Evolutionary conservation across 2,888 invertebrate genomes (phyloP), one percentile per base, ranked within the genome.

Genomic region (Drosophila kambysellisi): DNA sequence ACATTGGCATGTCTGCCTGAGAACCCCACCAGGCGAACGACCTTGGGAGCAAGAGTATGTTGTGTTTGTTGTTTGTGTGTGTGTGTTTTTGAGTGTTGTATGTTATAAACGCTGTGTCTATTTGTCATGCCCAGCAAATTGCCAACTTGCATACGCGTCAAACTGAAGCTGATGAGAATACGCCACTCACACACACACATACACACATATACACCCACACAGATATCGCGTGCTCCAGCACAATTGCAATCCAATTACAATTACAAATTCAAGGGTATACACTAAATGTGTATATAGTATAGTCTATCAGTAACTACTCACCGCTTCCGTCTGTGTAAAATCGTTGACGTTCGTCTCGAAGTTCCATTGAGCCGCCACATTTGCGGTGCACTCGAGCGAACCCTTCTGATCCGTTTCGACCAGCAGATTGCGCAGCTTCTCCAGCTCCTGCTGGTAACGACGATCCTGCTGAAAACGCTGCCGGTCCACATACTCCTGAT

Each of bases 281-380:
- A 20, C 33, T 33, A 41, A 32, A 63, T 72, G 58, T 57, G 15
- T 52, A 51, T 61, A 41, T 30, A 20, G 66, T 41, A 41, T 56
- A 39, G 58, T 57, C 51, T 37, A 50, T 51, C 20, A 51, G 29
- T 25, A 41, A 53, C 20, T 61, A 95, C 97, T 96, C 93, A 97
- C 97, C 92, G 97, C 97, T 89, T 96, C 96, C 81, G 96, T 94
- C 93, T 97, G 97, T 1, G 96, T 96, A 54, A 94, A 95, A 92
- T 97, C 96, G 93, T 97, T 97, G 46, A 97, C 97, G 90, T 97
- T 96, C 6, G 97, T 97, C 93, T 97, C 97, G 90, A 97, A 97
- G 92, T 96, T 96, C 97, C 97, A 97, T 91, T 97, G 97, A 1
- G 97, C 96, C 0, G 95, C 96, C n/a, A 97, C 97, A 92, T 97